phyloP scores from a whole-genome alignment of 2,797 vertebrate species.

The Phoxinus dragarum region DNA sequence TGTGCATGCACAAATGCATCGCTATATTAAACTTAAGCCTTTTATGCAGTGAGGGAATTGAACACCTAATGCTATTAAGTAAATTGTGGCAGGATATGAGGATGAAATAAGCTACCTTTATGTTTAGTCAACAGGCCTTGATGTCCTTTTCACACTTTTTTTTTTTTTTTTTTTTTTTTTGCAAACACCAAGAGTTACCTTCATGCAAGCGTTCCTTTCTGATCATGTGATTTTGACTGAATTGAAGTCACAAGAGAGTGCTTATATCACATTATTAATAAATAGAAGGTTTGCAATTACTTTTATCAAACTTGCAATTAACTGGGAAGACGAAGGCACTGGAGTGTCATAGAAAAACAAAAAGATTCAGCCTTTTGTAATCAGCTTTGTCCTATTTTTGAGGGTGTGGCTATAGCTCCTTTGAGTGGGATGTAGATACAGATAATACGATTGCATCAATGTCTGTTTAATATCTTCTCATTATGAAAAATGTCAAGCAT shows the following conservation, averaged over 20 bases:
- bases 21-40: slow-evolving; percentile 3
- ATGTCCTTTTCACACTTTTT: not conserved
- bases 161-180: not conserved
- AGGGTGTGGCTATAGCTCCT: slow-evolving; percentile 9
- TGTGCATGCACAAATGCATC: no score
- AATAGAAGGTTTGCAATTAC: not conserved
- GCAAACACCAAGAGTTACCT: not conserved
- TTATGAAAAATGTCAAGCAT: slow-evolving; percentile 51
- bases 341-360: slow-evolving; percentile 7
- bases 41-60: not conserved
- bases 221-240: not conserved
- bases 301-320: slow-evolving; percentile 3
- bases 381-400: slow-evolving; percentile 6
- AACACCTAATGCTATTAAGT: not conserved
- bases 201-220: not conserved
- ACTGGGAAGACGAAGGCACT: not conserved
- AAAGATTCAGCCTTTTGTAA: slow-evolving; percentile 35
- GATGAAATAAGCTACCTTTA: not conserved
- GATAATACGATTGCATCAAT: slow-evolving; percentile 18
- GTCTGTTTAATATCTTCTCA: slow-evolving; percentile 33
- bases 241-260: not conserved
- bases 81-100: not conserved
- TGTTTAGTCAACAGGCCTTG: not conserved
- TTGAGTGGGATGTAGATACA: slow-evolving; percentile 38
- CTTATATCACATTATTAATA: slow-evolving; percentile 24